Evolutionary conservation across 2,797 vertebrate species (phyloP), one percentile per base, ranked within the genome.

Genomic region (Pelodytes ibericus): DNA sequence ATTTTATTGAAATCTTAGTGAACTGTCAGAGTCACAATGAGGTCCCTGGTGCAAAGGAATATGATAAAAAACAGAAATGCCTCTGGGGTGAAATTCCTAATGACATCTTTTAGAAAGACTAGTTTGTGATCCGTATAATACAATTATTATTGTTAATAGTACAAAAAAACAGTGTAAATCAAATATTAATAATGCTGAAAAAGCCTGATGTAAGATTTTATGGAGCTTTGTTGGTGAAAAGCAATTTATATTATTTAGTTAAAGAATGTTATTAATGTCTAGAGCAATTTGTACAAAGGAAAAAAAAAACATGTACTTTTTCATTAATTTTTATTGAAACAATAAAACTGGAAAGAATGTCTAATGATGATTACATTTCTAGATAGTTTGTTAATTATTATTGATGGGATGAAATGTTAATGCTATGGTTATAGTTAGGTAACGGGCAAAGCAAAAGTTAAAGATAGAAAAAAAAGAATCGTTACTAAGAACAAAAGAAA

Each of bases 1-100:
- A 72, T 78, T 78, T 78, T 78, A 78, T 78, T 78, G 76, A 78
- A 78, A 78, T 72, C 63, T 72, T 71, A 62, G 63, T 72, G 76
- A 78, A 67, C 76, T 73, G 76, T 68, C 70, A 78, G 75, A 78
- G 70, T 72, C 70, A 67, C 76, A 78, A 78, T 78, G 76, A 78
- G 70, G 63, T 78, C 76, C 76, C 76, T 60, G 57, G 70, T 78
- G 76, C 57, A 60, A 36, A 20, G 26, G 62, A 78, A 72, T 62
- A 78, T 72, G 75, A 72, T 60, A 51, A 72, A 62, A 44, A 66
- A 10, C 39, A 77, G 62, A 65, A 72, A 58, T 65, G 75, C 63
- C 70, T 68, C 18, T 20, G 36, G 31, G 53, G 56, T 25, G 53
- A 39, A 66, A 72, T 66, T 53, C 39, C 60, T 72, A 72, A 72